Evolutionary conservation across 1,140 invertebrate species (phyloP), one percentile per base, ranked within the genome.

Genomic region (Dermatophagoides farinae): DNA sequence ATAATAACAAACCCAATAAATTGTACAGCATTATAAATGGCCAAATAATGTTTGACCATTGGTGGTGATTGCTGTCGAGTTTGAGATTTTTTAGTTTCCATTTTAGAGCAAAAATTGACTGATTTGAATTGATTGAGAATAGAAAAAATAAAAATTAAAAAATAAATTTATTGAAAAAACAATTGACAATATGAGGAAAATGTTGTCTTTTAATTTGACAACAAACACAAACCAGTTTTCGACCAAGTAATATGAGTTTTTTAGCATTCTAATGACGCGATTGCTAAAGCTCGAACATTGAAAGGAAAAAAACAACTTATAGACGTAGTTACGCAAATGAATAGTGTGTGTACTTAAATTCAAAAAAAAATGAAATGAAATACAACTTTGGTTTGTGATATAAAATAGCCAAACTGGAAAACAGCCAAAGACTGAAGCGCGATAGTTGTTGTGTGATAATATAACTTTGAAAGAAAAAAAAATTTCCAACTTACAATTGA

Each of bases 11-110:
- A 63, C 62, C 62, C 62, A 25, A 61, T 5, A 54, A 63, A 61
- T 57, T 63, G 62, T 12, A 54, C 25, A 6, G 51, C 0, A 47
- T 63, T 63, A 46, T 63, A 63, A 11, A 39, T 14, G 39, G 51
- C n/a, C 5, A 63, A 31, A 25, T 63, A 63, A 16, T 61, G 38
- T 51, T 63, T 63, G 23, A 22, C 62, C 23, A 12, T 5, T 8
- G 40, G 11, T 31, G 40, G 11, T 31, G 57, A 44, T 44, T 55
- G 53, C 23, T 50, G n/a, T 20, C 20, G 47, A 50, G 11, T 4
- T 20, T 50, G 47, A 8, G 12, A 18, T 44, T 44, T 44, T 16
- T 53, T 14, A 2, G 16, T 12, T 11, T 39, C 16, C 23, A n/a
- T 25, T 31, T n/a, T 38, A 6, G 20, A 50, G 4, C 5, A n/a